phyloP scores from a whole-genome alignment of 2,888 invertebrate species.

The Lasioglossum marginatum region DNA sequence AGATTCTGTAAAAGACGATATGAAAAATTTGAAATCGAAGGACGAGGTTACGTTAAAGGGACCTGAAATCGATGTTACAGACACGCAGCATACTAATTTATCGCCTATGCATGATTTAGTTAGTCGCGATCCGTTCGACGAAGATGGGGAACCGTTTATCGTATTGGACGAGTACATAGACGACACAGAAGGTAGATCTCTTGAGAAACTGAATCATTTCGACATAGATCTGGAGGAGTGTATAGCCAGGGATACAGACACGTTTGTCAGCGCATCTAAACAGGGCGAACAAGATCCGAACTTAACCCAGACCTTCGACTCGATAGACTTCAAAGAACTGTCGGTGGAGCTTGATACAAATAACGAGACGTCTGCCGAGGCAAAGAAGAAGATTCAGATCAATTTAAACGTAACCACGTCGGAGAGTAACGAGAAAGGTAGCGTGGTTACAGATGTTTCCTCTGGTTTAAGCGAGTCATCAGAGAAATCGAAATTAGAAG shows the following conservation, averaged over 20 bases:
- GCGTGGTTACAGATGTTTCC: background rate
- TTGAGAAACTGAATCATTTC: constrained; percentile 7
- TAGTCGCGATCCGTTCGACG: background rate
- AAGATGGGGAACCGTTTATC: constrained; percentile 38
- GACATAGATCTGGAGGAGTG: constrained; percentile 43
- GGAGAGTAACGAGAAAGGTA: background rate
- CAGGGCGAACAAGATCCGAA: background rate
- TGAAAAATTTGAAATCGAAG: background rate
- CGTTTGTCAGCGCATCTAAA: constrained; percentile 5
- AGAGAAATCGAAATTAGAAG: background rate
- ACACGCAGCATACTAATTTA: background rate
- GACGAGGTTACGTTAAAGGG: background rate
- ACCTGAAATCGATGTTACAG: background rate
- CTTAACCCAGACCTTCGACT: constrained; percentile 4
- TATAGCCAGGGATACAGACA: constrained; percentile 28
- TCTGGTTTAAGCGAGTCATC: background rate
- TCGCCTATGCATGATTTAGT: background rate
- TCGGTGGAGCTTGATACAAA: constrained; percentile 21
- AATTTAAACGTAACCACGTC: background rate
- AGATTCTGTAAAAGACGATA: background rate
- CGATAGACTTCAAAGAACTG: constrained; percentile 27
- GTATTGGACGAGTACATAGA: constrained; percentile 46
- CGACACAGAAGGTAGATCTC: constrained; percentile 29
- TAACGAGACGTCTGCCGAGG: too few relatives aligned
- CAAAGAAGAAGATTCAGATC: background rate